A percentile compares a stretch with the other conserved stretches of the same genome.
phyloP scores from a whole-genome alignment of 2,888 invertebrate species.

The Thymelicus acteon region DNA sequence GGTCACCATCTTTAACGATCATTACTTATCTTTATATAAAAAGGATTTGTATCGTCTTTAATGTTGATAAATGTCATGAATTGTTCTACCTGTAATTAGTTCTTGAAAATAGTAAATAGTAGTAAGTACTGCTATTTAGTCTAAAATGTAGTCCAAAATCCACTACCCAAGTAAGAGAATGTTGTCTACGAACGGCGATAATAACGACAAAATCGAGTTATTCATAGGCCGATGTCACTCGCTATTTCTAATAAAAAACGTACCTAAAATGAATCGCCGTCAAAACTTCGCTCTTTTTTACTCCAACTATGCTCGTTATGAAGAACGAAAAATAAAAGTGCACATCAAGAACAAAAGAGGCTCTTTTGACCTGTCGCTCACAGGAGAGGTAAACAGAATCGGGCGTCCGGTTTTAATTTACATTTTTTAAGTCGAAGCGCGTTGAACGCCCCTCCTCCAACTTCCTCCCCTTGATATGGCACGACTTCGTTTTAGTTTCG shows the following conservation, averaged over 20 bases:
- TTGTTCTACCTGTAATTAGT: too few relatives aligned
- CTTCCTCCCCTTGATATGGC: slow-evolving; percentile 69
- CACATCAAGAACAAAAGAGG: slow-evolving; percentile 55
- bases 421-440: slow-evolving; percentile 62
- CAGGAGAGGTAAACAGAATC: slow-evolving; percentile 72
- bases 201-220: background rate
- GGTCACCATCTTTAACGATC: too few relatives aligned
- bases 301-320: slow-evolving; percentile 49
- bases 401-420: slow-evolving; percentile 69
- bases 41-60: too few relatives aligned
- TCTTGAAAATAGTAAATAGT: too few relatives aligned
- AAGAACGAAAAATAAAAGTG: slow-evolving; percentile 49
- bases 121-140: too few relatives aligned
- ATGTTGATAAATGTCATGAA: too few relatives aligned
- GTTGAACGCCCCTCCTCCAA: slow-evolving; percentile 53
- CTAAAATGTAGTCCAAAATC: too few relatives aligned
- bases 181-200: too few relatives aligned
- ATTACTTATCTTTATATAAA: too few relatives aligned
- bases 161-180: too few relatives aligned
- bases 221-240: slow-evolving; percentile 18
- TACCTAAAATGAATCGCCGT: slow-evolving; percentile 27
- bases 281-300: slow-evolving; percentile 42
- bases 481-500: slow-evolving; percentile 77
- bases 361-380: slow-evolving; percentile 69
- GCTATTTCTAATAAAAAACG: slow-evolving; percentile 10